Percentiles rank a stretch among this genome's conserved stretches.
Conservation (phyloP, 2,113 vertebrate species). For the Astur gentilis region DNA sequence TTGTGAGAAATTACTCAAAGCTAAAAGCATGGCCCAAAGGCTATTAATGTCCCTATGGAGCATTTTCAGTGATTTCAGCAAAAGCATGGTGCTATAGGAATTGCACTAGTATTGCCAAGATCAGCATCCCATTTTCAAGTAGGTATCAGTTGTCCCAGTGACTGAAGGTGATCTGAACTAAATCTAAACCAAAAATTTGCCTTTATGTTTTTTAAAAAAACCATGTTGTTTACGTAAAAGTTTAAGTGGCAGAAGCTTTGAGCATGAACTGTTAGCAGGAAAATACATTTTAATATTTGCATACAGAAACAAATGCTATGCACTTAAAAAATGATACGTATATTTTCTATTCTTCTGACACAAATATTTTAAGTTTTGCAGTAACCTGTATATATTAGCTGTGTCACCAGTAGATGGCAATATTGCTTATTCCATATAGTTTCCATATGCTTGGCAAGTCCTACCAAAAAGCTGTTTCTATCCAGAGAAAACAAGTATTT, state of each 20-base stretch:
- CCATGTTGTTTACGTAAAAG: background rate
- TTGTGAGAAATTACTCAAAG: background rate
- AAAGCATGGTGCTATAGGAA: background rate
- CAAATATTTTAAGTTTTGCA: background rate
- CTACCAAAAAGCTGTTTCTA: background rate
- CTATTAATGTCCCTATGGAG: background rate
- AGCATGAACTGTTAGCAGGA: background rate
- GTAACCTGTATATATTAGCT: background rate
- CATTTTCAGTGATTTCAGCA: background rate
- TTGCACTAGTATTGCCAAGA: background rate
- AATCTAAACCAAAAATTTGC: background rate
- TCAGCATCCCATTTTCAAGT: background rate
- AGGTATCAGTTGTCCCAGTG: background rate
- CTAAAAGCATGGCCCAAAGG: background rate
- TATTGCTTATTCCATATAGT: background rate
- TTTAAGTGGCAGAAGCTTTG: background rate
- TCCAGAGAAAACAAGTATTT: background rate
- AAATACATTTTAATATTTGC: background rate
- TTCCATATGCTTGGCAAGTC: background rate
- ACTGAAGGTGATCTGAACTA: background rate
- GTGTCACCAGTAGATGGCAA: slow-evolving; percentile 43
- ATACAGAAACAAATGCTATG: background rate
- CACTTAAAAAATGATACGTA: background rate
- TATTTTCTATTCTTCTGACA: background rate
- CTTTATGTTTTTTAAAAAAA: background rate